Base-by-base conservation (phyloP, 2,797 vertebrate genomes). In the Bradypodion ventrale region DNA sequence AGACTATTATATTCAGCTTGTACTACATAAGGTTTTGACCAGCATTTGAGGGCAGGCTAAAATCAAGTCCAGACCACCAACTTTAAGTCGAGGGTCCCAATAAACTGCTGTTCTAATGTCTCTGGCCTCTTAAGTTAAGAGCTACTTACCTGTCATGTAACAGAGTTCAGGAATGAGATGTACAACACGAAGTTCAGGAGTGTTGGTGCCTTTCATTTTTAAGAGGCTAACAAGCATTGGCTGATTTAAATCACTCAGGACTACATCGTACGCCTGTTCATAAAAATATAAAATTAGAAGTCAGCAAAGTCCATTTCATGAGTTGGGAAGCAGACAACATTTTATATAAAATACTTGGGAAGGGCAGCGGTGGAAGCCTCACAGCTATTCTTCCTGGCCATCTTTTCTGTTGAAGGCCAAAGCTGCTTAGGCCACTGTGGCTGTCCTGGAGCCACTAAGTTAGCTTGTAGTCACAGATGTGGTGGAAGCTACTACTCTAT, bases 91-190 rank as follows among this genome's bases (percentile, higher is more conserved):
- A 79, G 25, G 21, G 25, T 40, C 65, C 37, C 25, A 65, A 27
- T 9, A n/a, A 27, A 44, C 27, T 75, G 9, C 25, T 75, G 5
- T 19, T 25, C 37, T 37, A 52, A 66, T 21, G 49, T 25, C 29
- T 16, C 65, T 23, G 59, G 62, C 42, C 5, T 59, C 6, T 69
- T 25, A 56, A 60, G 29, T 75, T 66, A 52, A 63, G 42, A 65
- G 35, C 15, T 60, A 1, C 63, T 91, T 92, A 95, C 95, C 95
- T 89, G 95, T 96, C 1, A 96, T 80, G 60, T 93, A 96, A 85
- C 94, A 95, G 63, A 96, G 84, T 42, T 96, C 95, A 0, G 95
- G 95, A 3, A 95, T 73, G 72, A 96, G 91, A 86, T 95, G 94
- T 56, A 56, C 93, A 44, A 93, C 68, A 32, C n/a, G 84, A 29